Conservation (phyloP, 2,888 invertebrate species). For the Nephrotoma flavescens region DNA sequence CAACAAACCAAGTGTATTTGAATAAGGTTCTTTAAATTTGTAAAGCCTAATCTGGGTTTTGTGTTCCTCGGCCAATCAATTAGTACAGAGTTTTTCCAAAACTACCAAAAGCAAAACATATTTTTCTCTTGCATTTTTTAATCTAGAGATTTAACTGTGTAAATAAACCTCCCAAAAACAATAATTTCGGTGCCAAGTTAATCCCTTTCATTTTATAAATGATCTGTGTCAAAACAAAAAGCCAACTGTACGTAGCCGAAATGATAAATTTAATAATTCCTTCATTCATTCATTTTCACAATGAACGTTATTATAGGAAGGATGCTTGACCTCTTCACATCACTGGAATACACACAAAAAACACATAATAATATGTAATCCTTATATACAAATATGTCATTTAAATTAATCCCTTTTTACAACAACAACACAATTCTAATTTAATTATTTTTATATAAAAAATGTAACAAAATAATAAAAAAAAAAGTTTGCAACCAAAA, state of each 20-base stretch:
- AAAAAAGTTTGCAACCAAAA: neutral
- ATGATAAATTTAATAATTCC: neutral
- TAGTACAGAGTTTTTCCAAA: too few relatives aligned
- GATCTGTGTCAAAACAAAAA: neutral
- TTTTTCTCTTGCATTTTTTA: too few relatives aligned
- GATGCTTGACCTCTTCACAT: neutral
- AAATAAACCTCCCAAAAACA: neutral
- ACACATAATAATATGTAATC: neutral
- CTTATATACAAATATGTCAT: neutral
- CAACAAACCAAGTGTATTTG: too few relatives aligned
- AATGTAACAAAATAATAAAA: neutral
- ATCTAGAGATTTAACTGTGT: too few relatives aligned
- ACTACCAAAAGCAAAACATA: too few relatives aligned
- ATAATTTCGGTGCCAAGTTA: neutral
- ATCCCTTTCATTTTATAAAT: neutral
- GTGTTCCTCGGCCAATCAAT: too few relatives aligned
- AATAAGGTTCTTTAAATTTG: too few relatives aligned
- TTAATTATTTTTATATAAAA: neutral
- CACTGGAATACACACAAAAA: neutral
- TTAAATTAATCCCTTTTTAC: neutral
- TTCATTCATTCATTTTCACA: neutral
- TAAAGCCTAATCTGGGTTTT: too few relatives aligned
- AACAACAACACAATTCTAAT: neutral
- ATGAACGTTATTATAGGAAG: neutral
- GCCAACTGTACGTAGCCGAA: neutral